Base-by-base conservation (phyloP, 2,888 invertebrate genomes). In the Chrysotoxum bicinctum region DNA sequence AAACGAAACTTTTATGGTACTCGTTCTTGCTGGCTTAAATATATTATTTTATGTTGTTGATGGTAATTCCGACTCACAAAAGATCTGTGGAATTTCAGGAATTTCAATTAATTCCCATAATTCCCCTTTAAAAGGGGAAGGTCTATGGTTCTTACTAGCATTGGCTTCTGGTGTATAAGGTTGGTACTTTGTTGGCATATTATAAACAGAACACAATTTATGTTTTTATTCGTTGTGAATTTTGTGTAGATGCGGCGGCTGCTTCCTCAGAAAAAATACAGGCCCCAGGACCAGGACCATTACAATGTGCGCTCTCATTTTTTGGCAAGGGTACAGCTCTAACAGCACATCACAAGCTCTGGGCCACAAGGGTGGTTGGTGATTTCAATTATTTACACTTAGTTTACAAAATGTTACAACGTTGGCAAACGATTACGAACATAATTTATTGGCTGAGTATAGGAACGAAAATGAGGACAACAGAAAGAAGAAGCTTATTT, bases 101-200 rank as follows among this genome's bases (percentile, higher is more conserved):
- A 91, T 91, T 91, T 91, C 91, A 91, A 91, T 91, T 91, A 91
- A 91, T 91, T 91, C 91, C 90, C 90, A 90, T 91, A 91, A 91
- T 90, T 84, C 90, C 90, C 88, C 89, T 88, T 87, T 88, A 88
- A 80, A 73, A 75, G 87, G 82, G 85, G 72, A 79, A 87, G 76
- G 83, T 85, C 76, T 81, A 77, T 48, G 60, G 80, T 73, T 85
- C 68, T 85, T 73, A 81, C 85, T 81, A 76, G 81, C 69, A 50
- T 72, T 48, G 40, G 64, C 19, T 48, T 19, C 58, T 58, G 58
- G 19, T 37, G 58, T 79, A 83, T 83, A 83, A 83, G 64, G 82
- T 70, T 58, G 58, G 48, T 64, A 64, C 43, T 76, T 16, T 43
- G 35, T 43, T 62, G 62, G 64, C 70, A 80, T 81, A 81, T 85